phyloP scores from a whole-genome alignment of 2,797 vertebrate species.

The Platalea minor region DNA sequence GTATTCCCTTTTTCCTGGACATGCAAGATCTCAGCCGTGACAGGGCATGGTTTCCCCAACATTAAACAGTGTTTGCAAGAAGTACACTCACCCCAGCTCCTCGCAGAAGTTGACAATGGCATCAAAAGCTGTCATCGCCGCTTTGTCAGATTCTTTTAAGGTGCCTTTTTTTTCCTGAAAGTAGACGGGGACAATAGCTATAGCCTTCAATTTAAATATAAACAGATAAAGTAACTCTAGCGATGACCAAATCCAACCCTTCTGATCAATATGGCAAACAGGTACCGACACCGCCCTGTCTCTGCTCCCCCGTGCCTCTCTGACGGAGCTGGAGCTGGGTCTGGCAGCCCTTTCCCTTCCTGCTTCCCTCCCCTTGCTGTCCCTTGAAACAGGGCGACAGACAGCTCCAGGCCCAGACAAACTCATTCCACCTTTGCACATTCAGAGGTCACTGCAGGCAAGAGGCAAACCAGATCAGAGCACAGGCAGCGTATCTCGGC shows the following conservation, averaged over 20 bases:
- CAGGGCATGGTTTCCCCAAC: background rate
- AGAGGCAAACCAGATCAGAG: background rate
- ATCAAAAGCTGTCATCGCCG: conserved; percentile 85
- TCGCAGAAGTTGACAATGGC: conserved; percentile 90
- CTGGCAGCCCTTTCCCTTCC: background rate
- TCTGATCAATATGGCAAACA: background rate
- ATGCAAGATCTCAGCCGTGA: background rate
- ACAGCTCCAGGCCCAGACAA: background rate
- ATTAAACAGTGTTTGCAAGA: background rate
- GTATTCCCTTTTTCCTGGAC: background rate
- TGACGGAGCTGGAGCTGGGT: background rate
- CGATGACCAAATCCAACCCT: background rate
- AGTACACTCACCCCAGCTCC: conserved; percentile 83
- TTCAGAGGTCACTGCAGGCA: background rate
- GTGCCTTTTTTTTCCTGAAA: conserved; percentile 86
- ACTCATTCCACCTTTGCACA: background rate
- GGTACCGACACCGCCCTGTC: background rate
- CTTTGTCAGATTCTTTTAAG: conserved; percentile 85
- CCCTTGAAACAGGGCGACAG: background rate
- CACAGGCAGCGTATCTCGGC: background rate
- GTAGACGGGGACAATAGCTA: background rate
- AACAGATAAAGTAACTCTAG: background rate
- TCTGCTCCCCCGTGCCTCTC: background rate
- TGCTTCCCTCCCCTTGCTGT: background rate
- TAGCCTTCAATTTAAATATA: background rate